Percentiles rank a stretch among this genome's conserved stretches.
Conservation (phyloP, 1,140 invertebrate species). For the Diploscapter pachys region DNA sequence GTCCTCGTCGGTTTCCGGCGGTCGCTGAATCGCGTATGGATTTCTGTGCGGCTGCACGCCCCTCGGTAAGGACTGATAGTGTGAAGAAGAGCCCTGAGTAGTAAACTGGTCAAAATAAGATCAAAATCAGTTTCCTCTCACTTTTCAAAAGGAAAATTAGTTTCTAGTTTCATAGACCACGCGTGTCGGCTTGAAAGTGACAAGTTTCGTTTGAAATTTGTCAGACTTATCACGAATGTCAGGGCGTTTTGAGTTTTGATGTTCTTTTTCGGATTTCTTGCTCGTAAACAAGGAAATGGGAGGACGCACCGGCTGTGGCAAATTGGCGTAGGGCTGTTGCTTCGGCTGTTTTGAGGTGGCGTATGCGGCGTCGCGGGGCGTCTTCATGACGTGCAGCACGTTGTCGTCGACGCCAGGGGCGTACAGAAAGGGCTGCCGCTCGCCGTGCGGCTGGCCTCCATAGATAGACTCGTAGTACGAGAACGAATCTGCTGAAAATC, state of each 20-base stretch:
- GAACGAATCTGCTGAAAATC: conserved; percentile 8
- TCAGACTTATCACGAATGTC: no score
- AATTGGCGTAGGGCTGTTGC: conserved; percentile 1
- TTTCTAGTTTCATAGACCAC: no score
- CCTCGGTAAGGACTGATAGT: conserved; percentile 7
- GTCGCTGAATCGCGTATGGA: conserved; percentile 26
- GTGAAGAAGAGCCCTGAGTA: no score
- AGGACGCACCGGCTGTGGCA: background rate
- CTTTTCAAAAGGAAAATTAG: no score
- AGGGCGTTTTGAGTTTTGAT: no score
- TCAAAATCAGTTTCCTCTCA: no score
- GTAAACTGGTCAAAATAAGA: no score
- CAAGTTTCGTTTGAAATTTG: no score
- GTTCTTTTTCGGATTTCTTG: no score
- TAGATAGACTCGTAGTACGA: conserved; percentile 22
- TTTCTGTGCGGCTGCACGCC: conserved; percentile 27
- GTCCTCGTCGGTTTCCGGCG: conserved; percentile 23
- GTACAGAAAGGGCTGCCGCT: conserved; percentile 15
- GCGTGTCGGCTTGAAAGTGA: background rate
- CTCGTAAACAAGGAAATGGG: background rate
- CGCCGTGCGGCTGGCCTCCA: conserved; percentile 6
- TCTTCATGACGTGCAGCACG: conserved; percentile 11
- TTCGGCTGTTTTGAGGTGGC: conserved; percentile 11
- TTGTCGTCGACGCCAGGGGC: background rate
- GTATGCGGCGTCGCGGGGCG: conserved; percentile 3